phyloP scores from a whole-genome alignment of 1,140 invertebrate genomes.

The Macrosteles quadrilineatus region DNA sequence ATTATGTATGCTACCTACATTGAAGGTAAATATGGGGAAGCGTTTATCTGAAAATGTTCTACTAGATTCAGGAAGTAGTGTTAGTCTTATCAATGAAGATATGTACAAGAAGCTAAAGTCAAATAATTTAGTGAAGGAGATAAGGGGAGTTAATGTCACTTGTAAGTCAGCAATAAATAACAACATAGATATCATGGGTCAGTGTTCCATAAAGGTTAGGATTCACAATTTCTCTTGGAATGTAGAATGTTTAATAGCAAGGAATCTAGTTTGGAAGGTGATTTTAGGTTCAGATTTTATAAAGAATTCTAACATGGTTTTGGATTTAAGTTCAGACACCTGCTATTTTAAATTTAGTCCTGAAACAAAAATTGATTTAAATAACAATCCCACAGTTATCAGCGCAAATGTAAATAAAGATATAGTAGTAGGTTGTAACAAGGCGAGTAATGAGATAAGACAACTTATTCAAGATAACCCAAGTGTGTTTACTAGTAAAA shows the following conservation, averaged over 20 bases:
- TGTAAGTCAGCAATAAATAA: background rate
- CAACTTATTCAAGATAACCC: background rate
- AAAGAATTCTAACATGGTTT: background rate
- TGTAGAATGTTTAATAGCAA: background rate
- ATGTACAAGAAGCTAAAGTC: background rate
- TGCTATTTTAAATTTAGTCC: background rate
- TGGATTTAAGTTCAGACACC: background rate
- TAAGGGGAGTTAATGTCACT: too few relatives aligned
- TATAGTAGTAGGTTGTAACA: background rate
- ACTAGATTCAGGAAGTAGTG: background rate
- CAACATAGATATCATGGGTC: background rate
- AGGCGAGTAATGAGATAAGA: background rate
- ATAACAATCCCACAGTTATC: too few relatives aligned
- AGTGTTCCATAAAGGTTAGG: background rate
- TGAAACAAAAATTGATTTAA: background rate
- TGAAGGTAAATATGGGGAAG: background rate
- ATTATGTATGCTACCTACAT: background rate
- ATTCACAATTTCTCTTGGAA: background rate
- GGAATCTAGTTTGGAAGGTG: background rate
- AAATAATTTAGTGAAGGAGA: background rate
- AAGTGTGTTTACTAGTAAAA: conserved; percentile 1
- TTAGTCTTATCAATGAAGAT: background rate
- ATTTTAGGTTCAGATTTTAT: background rate
- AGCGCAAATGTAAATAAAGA: background rate
- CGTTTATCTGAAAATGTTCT: background rate